Conservation (phyloP, 2,797 vertebrate species). For the Gambelia wislizenii region DNA sequence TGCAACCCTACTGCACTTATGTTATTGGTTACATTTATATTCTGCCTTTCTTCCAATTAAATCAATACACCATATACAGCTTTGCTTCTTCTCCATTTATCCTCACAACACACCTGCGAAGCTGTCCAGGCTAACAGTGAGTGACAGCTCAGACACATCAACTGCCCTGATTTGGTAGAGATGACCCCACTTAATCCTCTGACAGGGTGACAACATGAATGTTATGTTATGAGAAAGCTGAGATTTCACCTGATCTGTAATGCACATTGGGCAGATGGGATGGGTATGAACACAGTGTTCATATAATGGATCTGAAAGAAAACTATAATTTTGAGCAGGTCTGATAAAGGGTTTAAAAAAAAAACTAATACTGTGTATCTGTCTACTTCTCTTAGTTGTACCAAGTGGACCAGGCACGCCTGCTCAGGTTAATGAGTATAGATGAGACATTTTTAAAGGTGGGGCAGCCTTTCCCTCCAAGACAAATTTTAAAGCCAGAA, state of each 20-base stretch:
- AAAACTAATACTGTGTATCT: too few relatives aligned
- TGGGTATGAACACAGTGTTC: too few relatives aligned
- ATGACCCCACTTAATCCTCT: too few relatives aligned
- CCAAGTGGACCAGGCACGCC: constrained; percentile 33
- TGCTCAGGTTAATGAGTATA: too few relatives aligned
- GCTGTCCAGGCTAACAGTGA: neutral
- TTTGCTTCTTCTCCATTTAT: neutral
- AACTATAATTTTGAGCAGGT: too few relatives aligned
- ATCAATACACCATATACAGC: neutral
- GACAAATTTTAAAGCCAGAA: constrained; percentile 50
- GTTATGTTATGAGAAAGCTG: too few relatives aligned
- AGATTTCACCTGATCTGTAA: too few relatives aligned
- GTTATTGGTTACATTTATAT: neutral
- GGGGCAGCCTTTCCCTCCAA: constrained; percentile 39
- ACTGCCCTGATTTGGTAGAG: too few relatives aligned
- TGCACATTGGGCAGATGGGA: too few relatives aligned
- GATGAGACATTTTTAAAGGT: neutral
- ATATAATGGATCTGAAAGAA: too few relatives aligned
- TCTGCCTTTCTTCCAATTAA: neutral
- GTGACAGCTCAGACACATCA: neutral
- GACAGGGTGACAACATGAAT: too few relatives aligned
- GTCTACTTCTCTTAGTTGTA: constrained; percentile 64
- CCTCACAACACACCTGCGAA: neutral
- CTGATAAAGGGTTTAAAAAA: too few relatives aligned
- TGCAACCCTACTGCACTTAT: neutral